Base-by-base conservation (phyloP, 2,797 vertebrate genomes). In the Acanthurus tractus region DNA sequence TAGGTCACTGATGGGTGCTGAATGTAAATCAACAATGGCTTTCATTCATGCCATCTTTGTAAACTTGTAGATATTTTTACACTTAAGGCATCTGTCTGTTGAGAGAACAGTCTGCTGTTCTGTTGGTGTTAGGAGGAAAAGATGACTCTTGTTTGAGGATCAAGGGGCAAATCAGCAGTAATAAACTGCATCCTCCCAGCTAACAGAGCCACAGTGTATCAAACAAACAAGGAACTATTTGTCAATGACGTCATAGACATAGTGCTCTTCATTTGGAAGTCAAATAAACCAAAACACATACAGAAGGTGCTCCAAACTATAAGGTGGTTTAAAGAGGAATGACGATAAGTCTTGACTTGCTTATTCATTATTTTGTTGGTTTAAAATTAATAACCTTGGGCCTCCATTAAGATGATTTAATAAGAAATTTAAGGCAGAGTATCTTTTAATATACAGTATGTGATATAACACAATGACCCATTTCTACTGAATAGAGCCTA, bases 221-320 rank as follows among this genome's bases (percentile, higher is more conserved):
- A 70, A 63, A 70, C 8, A 40, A 78, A 87, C 81, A 86, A 77
- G 61, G 72, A 79, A 69, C 44, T 56, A 8, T 46, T 71, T 82
- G 82, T 82, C 46, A 23, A 40, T 49, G 64, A 68, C 76, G 53
- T 48, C 70, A 72, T 48, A 49, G 36, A 44, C 18, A 25, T 34
- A 53, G 12, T 17, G 63, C 42, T 63, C 23, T 18, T 58, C 55
- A 85, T 85, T 81, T 88, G 86, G 52, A 62, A 86, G 82, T 83
- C 85, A 87, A 89, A 83, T 76, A 45, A 2, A 69, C 5, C 3
- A 10, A 5, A 70, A 62, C 36, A 76, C 15, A 29, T 65, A 11
- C 44, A 48, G 9, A 40, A 40, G 10, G 3, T 48, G 25, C 36
- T 65, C 59, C 20, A 50, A 2, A 59, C 13, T 34, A 40, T 62